Evolutionary conservation across 2,888 invertebrate genomes (phyloP), one percentile per base, ranked within the genome.

Genomic region (Meteorus cinctellus): DNA sequence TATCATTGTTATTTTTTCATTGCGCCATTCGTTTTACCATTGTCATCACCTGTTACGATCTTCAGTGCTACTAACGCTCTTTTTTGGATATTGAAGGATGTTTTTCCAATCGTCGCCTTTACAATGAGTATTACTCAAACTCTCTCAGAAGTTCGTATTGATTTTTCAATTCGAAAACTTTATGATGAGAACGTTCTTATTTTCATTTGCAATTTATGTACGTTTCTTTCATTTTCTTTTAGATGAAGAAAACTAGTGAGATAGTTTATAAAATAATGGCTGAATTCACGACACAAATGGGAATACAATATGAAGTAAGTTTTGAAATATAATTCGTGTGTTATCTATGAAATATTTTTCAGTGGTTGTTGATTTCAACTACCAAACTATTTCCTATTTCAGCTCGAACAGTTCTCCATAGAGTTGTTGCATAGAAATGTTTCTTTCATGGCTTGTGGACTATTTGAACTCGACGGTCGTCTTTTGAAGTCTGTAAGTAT

Each of bases 371-470:
- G 4, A 62, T 14, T 29, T 10, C 10, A 16, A 62, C 29, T 62
- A 16, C 4, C 29, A 2, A 27, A 62, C 6, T 14, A 16, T 29
- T 31, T 29, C 29, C 16, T 31, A 27, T 14, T 31, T 16, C 27
- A 62, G 31, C 31, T 62, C 27, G 29, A 62, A 62, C 31, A 62
- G 27, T 62, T 62, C 14, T 62, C 62, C 29, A 16, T 62, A 14
- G 62, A 62, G 16, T 62, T 62, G 31, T 31, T 62, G 62, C 62
- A 62, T n/a, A 62, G 62, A 31, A 62, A 27, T 4, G 31, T 62
- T n/a, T 31, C 62, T n/a, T 62, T 55, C 19, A 55, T 55, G 19
- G 55, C 55, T 19, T 19, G 55, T 8, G n/a, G 55, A 55, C 6
- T 55, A 19, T 55, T 55, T 19, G 19, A n/a, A 10, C 55, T 55